phyloP scores from a whole-genome alignment of 1,140 invertebrate genomes.

The Cotesia glomerata region DNA sequence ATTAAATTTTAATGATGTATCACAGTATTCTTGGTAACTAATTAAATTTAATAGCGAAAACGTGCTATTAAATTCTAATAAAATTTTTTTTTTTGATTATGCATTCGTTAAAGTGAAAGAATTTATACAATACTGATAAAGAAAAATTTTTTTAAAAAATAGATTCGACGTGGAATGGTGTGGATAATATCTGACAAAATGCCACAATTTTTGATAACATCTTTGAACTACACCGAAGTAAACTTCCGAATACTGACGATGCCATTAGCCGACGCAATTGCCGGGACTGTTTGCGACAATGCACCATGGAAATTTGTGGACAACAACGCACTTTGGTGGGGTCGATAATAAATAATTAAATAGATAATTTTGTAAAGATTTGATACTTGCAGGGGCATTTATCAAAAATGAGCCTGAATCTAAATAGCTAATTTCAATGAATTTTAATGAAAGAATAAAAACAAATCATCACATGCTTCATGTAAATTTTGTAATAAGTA shows the following conservation, averaged over 20 bases:
- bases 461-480: not conserved
- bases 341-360: not conserved
- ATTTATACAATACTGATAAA: no score
- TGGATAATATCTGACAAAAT: conserved; percentile 84
- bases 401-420: not conserved
- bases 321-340: conserved; percentile 18
- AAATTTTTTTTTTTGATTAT: no score
- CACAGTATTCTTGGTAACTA: no score
- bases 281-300: conserved; percentile 74
- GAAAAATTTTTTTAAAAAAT: not conserved
- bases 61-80: no score
- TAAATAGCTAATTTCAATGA: not conserved
- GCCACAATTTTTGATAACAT: conserved; percentile 76
- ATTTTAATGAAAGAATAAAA: not conserved
- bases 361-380: no score
- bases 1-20: no score
- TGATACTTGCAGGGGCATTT: no score
- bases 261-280: conserved; percentile 68
- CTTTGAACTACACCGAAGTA: conserved; percentile 76
- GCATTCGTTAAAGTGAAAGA: no score
- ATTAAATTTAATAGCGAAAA: no score
- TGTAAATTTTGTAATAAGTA: no score
- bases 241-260: conserved; percentile 80
- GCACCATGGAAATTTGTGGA: conserved; percentile 42
- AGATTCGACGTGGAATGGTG: conserved; percentile 53